Evolutionary conservation across 2,888 invertebrate species (phyloP), one percentile per base, ranked within the genome.

Genomic region (Eupithecia vulgata): DNA sequence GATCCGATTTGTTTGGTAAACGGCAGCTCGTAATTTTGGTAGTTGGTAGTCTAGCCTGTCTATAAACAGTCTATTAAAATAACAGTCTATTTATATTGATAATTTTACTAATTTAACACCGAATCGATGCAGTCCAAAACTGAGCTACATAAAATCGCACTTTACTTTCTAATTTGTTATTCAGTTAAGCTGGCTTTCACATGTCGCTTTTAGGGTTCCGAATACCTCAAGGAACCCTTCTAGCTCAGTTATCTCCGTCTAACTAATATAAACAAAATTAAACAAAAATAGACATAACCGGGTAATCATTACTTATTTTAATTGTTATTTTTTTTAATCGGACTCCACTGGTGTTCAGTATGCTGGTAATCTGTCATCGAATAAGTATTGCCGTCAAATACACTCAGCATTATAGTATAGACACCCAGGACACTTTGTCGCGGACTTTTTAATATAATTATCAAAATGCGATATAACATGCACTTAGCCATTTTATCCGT

Each of bases 101-200:
- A 61, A 61, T 34, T 30, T 30, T 70, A 57, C 25, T 21, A 21
- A 74, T 65, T 68, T 65, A 65, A 68, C 61, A 21, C 68, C 66
- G n/a, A n/a, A 15, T 40, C 66, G 42, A 37, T 42, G 45, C 72
- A 70, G 66, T 45, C 48, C 45, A 25, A 57, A 57, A 2, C 70
- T 52, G 69, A 70, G 72, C 66, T 48, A 81, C 82, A 81, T 62
- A 77, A 75, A 75, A 81, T 71, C 72, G 80, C 83, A 83, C 82
- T 84, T 77, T 76, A 62, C 69, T 68, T 74, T 76, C 76, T 76
- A 70, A 73, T 79, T 78, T 71, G 75, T 76, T 69, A 42, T 76
- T 76, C 76, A 80, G 80, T 80, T 81, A 79, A 21, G 48, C 8
- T 52, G 57, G 81, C 80, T 81, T 83, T 82, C 82, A 80, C 81